Percentiles rank a stretch among this genome's conserved stretches.
Evolutionary conservation across 2,888 invertebrate species (phyloP).

Genomic region (Tiliacea citrago): DNA sequence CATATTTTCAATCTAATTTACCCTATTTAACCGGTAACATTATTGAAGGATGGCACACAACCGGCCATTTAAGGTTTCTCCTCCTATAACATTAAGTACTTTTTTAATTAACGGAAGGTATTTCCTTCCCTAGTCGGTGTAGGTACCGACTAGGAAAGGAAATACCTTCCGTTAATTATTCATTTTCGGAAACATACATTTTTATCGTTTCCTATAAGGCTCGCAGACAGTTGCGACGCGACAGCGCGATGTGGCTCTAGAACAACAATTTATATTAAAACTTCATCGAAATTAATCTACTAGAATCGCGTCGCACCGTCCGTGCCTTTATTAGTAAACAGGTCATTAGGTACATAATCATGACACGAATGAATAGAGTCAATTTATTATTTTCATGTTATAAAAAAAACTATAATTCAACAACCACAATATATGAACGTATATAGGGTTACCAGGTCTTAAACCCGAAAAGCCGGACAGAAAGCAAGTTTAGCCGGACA

Average conservation of each 20-base stretch:
- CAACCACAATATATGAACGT: not conserved
- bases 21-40: not conserved
- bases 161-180: constrained; percentile 4
- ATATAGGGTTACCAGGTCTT: no score
- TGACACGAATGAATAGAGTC: not conserved
- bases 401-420: not conserved
- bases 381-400: not conserved
- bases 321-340: not conserved
- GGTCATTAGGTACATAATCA: not conserved
- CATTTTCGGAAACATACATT: constrained; percentile 1
- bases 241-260: no score
- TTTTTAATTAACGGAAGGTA: no score
- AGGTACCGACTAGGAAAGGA: constrained; percentile 16
- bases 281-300: no score
- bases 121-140: no score
- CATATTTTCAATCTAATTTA: not conserved
- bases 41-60: not conserved
- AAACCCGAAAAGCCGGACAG: no score
- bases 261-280: no score
- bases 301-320: no score
- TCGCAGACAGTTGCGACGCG: no score
- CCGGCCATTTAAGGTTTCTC: constrained; percentile 11
- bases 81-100: not conserved
- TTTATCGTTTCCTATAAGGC: not conserved
- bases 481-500: no score